Conservation (phyloP, 2,888 invertebrate species). For the Iselma pallidipennis region DNA sequence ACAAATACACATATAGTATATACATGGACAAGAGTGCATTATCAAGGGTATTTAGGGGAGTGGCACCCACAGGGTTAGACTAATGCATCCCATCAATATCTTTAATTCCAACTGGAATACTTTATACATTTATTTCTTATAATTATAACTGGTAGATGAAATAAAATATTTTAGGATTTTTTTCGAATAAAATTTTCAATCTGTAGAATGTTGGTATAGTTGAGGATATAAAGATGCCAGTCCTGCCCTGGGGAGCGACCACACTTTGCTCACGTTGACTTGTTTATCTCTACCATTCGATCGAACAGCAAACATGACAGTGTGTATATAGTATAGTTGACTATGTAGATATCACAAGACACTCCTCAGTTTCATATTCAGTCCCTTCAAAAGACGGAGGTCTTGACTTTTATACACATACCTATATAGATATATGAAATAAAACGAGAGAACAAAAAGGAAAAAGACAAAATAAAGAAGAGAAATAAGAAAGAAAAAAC, state of each 20-base stretch:
- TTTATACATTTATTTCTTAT: constrained; percentile 2
- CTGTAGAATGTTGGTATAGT: not conserved
- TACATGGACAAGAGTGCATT: constrained; percentile 7
- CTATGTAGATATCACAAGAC: constrained; percentile 7
- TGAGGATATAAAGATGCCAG: constrained; percentile 2
- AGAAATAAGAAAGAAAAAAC: not conserved
- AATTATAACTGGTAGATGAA: not conserved
- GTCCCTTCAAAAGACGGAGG: not conserved
- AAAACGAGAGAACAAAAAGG: not conserved
- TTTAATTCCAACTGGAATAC: constrained; percentile 16
- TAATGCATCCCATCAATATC: constrained; percentile 23
- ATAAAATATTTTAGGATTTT: not conserved
- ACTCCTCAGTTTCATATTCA: constrained; percentile 23
- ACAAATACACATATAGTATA: not conserved
- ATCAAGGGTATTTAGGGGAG: constrained; percentile 22
- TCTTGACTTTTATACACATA: not conserved
- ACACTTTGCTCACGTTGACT: constrained; percentile 24
- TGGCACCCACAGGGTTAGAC: constrained; percentile 18
- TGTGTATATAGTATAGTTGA: constrained; percentile 8
- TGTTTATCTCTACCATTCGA: constrained; percentile 29
- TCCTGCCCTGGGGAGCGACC: constrained; percentile 14
- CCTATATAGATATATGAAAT: not conserved
- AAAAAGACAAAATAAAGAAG: not conserved
- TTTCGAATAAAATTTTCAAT: not conserved
- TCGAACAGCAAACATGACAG: constrained; percentile 29